These are phyloP conservation scores for Eupithecia abbreviata DNA, from an alignment of 2,888 invertebrate genomes.

Conservation along the genomic window DNA sequence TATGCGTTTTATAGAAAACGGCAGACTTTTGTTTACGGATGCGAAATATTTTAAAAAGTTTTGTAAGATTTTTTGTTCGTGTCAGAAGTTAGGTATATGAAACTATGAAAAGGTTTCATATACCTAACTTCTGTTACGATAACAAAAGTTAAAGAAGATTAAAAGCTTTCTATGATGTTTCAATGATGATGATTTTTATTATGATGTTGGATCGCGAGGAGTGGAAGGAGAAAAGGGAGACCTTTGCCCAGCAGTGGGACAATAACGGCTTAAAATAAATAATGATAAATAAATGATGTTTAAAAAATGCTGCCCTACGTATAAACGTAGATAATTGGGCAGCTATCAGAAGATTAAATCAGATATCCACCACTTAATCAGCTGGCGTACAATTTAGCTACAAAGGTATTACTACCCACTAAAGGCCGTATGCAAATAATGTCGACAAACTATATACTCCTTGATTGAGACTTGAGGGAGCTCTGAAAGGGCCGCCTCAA, in stretches of 20 bases:
- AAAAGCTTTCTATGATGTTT: no score
- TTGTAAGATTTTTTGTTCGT: not conserved
- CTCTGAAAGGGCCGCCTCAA: constrained; percentile 71
- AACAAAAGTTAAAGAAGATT: no score
- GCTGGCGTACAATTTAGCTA: constrained; percentile 9
- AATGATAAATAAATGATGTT: not conserved
- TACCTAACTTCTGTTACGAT: no score
- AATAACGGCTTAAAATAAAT: no score
- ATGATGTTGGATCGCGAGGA: no score
- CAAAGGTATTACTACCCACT: constrained; percentile 36
- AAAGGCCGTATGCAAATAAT: constrained; percentile 55
- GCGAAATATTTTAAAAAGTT: not conserved
- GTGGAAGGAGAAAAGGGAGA: no score
- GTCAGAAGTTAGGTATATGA: no score
- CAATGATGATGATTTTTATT: no score
- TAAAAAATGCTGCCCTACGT: not conserved
- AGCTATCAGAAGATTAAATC: not conserved
- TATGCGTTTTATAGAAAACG: constrained; percentile 17
- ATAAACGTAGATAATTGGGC: not conserved
- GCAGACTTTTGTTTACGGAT: not conserved
- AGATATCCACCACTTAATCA: constrained; percentile 6
- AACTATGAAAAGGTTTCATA: no score
- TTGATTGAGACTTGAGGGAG: constrained; percentile 65
- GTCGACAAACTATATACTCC: constrained; percentile 64
- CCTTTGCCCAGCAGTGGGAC: no score